These are phyloP conservation scores for Campoplex nolae DNA, from an alignment of 2,888 invertebrate genomes.

Conservation along the genomic window DNA sequence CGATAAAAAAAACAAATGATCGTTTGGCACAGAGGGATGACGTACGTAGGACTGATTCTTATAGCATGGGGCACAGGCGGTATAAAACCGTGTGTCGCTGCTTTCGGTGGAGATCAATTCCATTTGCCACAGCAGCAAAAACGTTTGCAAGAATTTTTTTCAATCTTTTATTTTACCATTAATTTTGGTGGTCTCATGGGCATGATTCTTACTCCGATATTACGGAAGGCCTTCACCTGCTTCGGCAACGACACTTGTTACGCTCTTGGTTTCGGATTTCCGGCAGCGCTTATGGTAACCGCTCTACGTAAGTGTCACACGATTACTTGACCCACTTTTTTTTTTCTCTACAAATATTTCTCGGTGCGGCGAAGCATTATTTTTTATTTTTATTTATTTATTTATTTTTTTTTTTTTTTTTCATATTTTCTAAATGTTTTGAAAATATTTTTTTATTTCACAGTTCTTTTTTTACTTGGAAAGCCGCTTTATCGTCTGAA, in stretches of 20 bases:
- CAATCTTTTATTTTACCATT: conserved; percentile 93
- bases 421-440: no score
- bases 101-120: conserved; percentile 95
- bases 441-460: conserved; percentile 75
- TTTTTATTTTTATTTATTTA: background rate
- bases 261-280: conserved; percentile 91
- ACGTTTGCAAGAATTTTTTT: conserved; percentile 90
- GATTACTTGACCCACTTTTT: conserved; percentile 48
- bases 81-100: conserved; percentile 94
- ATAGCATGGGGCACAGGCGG: conserved; percentile 93
- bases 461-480: conserved; percentile 90
- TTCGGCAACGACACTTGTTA: conserved; percentile 90
- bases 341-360: conserved; percentile 5
- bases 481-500: conserved; percentile 90
- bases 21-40: conserved; percentile 84
- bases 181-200: conserved; percentile 89
- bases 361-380: background rate
- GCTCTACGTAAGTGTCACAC: conserved; percentile 87
- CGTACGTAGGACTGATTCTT: conserved; percentile 86
- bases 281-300: conserved; percentile 89
- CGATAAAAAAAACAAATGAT: conserved; percentile 10
- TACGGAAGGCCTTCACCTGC: conserved; percentile 88
- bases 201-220: conserved; percentile 90
- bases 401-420: background rate
- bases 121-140: conserved; percentile 89